These are phyloP conservation scores for Limnephilus rhombicus DNA, from an alignment of 2,888 invertebrate genomes.

Conservation along the genomic window DNA sequence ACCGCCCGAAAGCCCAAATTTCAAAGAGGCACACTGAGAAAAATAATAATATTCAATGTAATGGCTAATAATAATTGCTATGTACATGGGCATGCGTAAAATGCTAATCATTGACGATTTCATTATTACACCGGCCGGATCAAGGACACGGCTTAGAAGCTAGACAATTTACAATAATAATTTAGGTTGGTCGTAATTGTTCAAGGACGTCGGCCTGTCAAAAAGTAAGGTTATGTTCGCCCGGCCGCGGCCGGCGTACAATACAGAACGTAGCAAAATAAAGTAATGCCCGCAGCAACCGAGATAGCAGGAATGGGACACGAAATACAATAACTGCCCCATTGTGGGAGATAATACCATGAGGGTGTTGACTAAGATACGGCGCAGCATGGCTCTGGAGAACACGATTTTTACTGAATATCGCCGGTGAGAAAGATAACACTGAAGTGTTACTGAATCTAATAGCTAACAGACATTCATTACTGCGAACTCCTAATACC, in stretches of 20 bases:
- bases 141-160: slow-evolving; percentile 44
- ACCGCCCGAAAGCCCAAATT: background rate
- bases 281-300: background rate
- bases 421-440: slow-evolving; percentile 37
- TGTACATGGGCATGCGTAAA: slow-evolving; percentile 31
- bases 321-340: slow-evolving; percentile 30
- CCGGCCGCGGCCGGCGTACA: slow-evolving; percentile 52
- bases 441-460: background rate
- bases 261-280: background rate
- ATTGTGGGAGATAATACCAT: slow-evolving; percentile 31
- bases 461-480: background rate
- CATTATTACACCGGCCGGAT: slow-evolving; percentile 29
- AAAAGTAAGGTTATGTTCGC: slow-evolving; percentile 59
- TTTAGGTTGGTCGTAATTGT: slow-evolving; percentile 45
- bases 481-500: background rate
- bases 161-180: slow-evolving; percentile 34
- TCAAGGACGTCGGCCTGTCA: slow-evolving; percentile 54
- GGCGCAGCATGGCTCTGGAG: slow-evolving; percentile 23
- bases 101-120: slow-evolving; percentile 48
- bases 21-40: background rate
- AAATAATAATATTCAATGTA: slow-evolving; percentile 28
- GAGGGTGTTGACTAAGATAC: slow-evolving; percentile 43
- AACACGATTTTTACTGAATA: background rate
- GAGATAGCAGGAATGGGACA: slow-evolving; percentile 23
- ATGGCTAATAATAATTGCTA: slow-evolving; percentile 41